These are phyloP conservation scores for Pachyuromys duprasi DNA, from an alignment of 2,797 vertebrate species.

Conservation along the genomic window DNA sequence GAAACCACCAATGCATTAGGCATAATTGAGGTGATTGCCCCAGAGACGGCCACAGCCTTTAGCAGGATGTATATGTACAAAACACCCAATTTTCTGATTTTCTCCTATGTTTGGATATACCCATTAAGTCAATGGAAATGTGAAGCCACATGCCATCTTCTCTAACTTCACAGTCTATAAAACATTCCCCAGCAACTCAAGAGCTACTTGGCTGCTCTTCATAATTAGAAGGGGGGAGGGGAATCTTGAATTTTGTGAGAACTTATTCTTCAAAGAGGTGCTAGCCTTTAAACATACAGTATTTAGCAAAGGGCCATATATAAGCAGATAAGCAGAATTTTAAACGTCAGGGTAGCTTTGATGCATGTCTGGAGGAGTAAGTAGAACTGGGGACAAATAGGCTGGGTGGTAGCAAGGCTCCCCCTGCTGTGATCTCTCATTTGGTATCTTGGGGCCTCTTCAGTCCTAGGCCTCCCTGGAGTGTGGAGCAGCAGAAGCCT, in stretches of 20 bases:
- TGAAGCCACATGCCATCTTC: neutral
- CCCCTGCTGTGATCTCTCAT: neutral
- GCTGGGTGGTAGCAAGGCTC: neutral
- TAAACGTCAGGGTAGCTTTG: neutral
- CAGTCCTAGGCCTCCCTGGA: neutral
- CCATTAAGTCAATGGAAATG: neutral
- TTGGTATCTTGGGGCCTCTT: neutral
- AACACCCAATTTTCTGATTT: neutral
- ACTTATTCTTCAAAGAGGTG: slow-evolving; percentile 36
- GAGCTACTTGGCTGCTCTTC: neutral
- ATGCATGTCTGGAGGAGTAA: neutral
- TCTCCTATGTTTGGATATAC: slow-evolving; percentile 21
- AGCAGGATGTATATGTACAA: neutral
- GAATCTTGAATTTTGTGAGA: neutral
- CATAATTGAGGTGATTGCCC: neutral
- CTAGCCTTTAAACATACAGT: slow-evolving; percentile 22
- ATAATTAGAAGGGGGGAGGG: slow-evolving; percentile 1
- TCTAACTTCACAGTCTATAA: slow-evolving; percentile 16
- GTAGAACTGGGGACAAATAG: neutral
- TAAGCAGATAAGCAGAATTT: neutral
- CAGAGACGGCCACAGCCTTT: slow-evolving; percentile 3
- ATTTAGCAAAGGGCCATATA: neutral
- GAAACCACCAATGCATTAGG: neutral
- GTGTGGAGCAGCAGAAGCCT: neutral
- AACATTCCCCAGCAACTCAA: slow-evolving; percentile 35